Conservation (phyloP, 23 tunicate species). For the Halocynthia aurantium region DNA sequence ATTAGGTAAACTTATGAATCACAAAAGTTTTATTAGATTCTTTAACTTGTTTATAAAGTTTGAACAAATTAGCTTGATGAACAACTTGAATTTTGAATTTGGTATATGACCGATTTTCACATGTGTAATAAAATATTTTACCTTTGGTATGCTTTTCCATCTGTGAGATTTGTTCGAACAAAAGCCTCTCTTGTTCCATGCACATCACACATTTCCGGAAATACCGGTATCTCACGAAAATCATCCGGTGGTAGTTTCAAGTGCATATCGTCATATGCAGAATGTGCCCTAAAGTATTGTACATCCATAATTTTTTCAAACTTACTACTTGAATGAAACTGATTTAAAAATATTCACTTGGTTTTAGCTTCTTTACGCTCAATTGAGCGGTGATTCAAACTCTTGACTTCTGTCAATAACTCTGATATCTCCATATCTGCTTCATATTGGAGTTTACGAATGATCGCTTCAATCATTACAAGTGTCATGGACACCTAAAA, state of each 20-base stretch:
- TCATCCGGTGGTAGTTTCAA: constrained; percentile 58
- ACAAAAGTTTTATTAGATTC: no score
- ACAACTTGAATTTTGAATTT: not conserved
- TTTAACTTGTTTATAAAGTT: no score
- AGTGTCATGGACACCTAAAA: constrained; percentile 11
- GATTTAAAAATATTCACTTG: not conserved
- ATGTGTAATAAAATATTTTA: not conserved
- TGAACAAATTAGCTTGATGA: no score
- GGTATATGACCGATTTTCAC: not conserved
- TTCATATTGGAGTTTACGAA: constrained; percentile 2
- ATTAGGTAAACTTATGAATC: no score
- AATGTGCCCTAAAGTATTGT: not conserved
- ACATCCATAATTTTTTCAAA: not conserved
- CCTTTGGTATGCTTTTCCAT: constrained; percentile 11
- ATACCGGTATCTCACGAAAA: constrained; percentile 67
- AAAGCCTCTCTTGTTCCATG: constrained; percentile 35
- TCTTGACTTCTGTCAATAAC: no score
- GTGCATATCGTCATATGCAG: constrained; percentile 17
- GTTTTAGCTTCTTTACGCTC: not conserved
- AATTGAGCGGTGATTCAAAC: not conserved
- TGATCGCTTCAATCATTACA: not conserved
- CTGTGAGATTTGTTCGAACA: constrained; percentile 44
- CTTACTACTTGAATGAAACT: not conserved
- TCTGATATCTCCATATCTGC: not conserved
- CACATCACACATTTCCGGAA: constrained; percentile 50